Conservation (phyloP, 2,113 vertebrate genomes). For the Cisticola juncidis region DNA sequence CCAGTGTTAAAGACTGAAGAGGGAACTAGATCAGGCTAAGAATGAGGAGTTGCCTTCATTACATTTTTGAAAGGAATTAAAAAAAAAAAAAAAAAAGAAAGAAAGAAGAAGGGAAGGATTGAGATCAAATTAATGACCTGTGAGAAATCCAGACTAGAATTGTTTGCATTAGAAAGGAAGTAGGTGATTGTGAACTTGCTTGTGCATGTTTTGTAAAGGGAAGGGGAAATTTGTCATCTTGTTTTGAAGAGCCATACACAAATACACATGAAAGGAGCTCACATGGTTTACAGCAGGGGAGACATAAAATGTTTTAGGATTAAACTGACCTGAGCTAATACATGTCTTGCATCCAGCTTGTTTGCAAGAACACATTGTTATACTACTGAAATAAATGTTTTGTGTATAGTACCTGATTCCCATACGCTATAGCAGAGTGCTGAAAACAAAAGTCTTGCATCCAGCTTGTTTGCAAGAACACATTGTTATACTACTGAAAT, state of each 20-base stretch:
- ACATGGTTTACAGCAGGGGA: slow-evolving; percentile 26
- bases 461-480: slow-evolving; percentile 51
- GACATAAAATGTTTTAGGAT: slow-evolving; percentile 59
- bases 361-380: slow-evolving; percentile 52
- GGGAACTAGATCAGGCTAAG: not conserved
- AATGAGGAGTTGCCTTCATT: slow-evolving; percentile 15
- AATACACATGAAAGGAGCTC: slow-evolving; percentile 56
- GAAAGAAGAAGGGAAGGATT: not conserved
- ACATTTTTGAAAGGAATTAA: not conserved
- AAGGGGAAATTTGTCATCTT: slow-evolving; percentile 62
- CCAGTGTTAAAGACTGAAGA: not conserved
- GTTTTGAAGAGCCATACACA: slow-evolving; percentile 53
- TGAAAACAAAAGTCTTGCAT: slow-evolving; percentile 17
- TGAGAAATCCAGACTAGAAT: slow-evolving; percentile 61
- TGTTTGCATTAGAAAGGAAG: slow-evolving; percentile 64
- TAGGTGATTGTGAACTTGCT: slow-evolving; percentile 55
- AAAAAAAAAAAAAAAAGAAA: not conserved
- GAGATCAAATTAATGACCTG: slow-evolving; percentile 57
- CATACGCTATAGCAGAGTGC: not conserved
- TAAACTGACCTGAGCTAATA: slow-evolving; percentile 63
- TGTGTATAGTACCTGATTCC: not conserved
- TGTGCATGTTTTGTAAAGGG: slow-evolving; percentile 49
- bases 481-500: slow-evolving; percentile 14
- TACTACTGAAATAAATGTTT: slow-evolving; percentile 1
- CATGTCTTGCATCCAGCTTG: slow-evolving; percentile 24